Evolutionary conservation across 1,140 invertebrate species (phyloP).

Genomic region (Drosophila oshimai): DNA sequence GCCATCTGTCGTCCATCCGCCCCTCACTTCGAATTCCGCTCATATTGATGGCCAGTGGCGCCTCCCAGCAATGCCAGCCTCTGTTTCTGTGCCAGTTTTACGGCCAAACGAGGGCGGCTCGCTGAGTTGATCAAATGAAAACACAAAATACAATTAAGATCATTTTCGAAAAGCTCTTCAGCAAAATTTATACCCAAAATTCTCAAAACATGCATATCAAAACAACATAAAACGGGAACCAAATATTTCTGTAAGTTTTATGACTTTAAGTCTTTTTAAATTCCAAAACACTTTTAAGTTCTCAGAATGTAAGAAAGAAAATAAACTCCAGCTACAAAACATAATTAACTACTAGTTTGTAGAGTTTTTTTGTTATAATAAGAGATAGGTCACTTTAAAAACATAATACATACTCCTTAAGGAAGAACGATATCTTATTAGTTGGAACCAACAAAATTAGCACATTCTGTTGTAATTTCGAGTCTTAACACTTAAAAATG

Average conservation of each 20-base stretch:
- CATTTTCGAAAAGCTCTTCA: not conserved
- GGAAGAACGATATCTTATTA: too few relatives aligned
- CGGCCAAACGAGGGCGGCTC: slow-evolving; percentile 39
- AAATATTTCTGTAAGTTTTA: not conserved
- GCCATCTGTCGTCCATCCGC: slow-evolving; percentile 31
- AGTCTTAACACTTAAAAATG: too few relatives aligned
- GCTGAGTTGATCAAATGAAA: slow-evolving; percentile 9
- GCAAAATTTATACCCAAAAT: not conserved
- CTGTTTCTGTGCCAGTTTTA: slow-evolving; percentile 32
- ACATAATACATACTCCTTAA: too few relatives aligned
- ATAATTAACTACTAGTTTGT: too few relatives aligned
- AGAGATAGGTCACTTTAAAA: too few relatives aligned
- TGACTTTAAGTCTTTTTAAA: too few relatives aligned
- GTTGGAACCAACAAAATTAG: too few relatives aligned
- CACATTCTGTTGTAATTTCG: too few relatives aligned
- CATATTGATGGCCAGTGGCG: slow-evolving; percentile 73
- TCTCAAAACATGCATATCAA: not conserved
- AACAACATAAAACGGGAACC: not conserved
- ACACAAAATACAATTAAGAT: not conserved
- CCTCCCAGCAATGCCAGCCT: slow-evolving; percentile 23
- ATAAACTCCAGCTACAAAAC: too few relatives aligned
- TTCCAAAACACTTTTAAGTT: too few relatives aligned
- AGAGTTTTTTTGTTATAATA: too few relatives aligned
- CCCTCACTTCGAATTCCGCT: slow-evolving; percentile 41
- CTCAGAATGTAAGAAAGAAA: too few relatives aligned